These are phyloP conservation scores for Macaca nemestrina DNA, from an alignment of 2,113 vertebrate species.

Conservation along the genomic window DNA sequence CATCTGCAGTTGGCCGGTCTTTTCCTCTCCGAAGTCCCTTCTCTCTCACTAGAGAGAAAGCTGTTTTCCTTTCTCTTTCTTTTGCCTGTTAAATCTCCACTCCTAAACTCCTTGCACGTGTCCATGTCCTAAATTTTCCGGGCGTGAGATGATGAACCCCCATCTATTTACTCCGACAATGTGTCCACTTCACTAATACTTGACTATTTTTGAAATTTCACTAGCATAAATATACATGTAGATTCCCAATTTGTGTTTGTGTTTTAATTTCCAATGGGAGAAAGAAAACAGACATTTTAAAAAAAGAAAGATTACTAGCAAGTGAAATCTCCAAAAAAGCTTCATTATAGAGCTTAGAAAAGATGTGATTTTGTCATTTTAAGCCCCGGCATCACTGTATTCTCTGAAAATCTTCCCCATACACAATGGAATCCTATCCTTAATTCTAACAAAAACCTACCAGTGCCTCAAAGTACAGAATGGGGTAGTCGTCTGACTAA, in stretches of 20 bases:
- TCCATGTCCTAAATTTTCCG: too few species aligned
- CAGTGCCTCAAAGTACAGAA: not conserved
- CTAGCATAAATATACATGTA: not conserved
- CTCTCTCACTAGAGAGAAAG: too few species aligned
- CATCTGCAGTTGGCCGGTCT: too few species aligned
- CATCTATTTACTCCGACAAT: too few species aligned
- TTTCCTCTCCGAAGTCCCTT: too few species aligned
- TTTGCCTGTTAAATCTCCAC: too few species aligned
- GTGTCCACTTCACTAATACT: not conserved
- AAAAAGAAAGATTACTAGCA: not conserved
- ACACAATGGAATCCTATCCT: not conserved
- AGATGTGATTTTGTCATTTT: not conserved
- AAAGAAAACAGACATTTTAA: conserved; percentile 15
- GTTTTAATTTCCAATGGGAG: conserved; percentile 27
- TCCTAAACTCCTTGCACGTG: too few species aligned
- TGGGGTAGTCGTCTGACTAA: not conserved
- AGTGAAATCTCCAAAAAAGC: conserved; percentile 12
- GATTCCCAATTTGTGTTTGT: not conserved
- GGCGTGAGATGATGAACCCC: too few species aligned
- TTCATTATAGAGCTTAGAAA: not conserved
- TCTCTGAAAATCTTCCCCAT: not conserved
- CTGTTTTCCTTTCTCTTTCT: too few species aligned
- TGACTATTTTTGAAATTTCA: not conserved
- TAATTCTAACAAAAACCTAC: not conserved
- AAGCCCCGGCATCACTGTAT: not conserved